phyloP scores from a whole-genome alignment of 53 echinoderm and acorn worm species.

The Paracentrotus lividus region DNA sequence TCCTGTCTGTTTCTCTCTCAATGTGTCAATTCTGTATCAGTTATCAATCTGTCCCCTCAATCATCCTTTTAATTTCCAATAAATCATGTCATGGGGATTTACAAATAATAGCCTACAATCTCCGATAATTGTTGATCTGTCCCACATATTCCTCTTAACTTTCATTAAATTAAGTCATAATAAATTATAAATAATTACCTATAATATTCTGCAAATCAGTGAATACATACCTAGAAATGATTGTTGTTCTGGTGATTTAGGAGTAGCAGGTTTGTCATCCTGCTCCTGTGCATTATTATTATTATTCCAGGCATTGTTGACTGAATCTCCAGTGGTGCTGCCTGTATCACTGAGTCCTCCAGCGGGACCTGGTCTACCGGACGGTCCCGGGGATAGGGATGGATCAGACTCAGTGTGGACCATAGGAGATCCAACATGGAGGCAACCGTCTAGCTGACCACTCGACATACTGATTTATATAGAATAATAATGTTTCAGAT shows the following conservation, averaged over 20 bases:
- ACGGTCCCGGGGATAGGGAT: conserved; percentile 1
- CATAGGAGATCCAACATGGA: conserved; percentile 59
- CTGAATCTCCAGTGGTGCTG: neutral
- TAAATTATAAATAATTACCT: neutral
- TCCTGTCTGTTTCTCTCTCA: no score
- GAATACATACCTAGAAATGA: conserved; percentile 56
- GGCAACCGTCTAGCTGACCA: conserved; percentile 69
- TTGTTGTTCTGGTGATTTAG: conserved; percentile 11
- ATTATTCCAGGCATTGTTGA: conserved; percentile 6
- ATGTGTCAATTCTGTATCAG: no score
- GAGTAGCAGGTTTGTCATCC: conserved; percentile 45
- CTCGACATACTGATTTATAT: conserved; percentile 72
- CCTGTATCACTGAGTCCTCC: neutral
- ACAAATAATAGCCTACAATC: no score
- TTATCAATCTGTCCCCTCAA: no score
- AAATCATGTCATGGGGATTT: no score
- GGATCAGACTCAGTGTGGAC: conserved; percentile 47
- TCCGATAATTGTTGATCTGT: neutral
- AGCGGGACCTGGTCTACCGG: neutral
- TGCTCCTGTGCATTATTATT: conserved; percentile 44
- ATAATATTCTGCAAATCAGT: neutral
- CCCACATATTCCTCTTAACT: neutral
- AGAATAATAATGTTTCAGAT: no score
- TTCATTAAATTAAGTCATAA: neutral
- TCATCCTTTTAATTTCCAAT: no score